Conservation (phyloP, 2,797 vertebrate species). For the Eupleurogrammus muticus region DNA sequence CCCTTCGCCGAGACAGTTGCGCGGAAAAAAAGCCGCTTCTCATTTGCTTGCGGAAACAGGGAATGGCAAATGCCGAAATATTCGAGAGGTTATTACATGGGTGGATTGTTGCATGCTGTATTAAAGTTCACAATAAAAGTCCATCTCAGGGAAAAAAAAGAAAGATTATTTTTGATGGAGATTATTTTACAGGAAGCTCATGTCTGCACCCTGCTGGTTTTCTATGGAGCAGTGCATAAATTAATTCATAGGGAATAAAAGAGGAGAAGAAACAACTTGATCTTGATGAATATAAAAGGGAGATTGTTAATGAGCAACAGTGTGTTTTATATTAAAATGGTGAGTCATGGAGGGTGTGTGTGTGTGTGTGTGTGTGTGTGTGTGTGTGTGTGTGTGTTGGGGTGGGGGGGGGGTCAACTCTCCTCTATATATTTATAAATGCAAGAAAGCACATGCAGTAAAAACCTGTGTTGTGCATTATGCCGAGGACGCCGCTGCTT, state of each 20-base stretch:
- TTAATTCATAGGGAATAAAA: constrained; percentile 16
- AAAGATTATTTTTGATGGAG: constrained; percentile 61
- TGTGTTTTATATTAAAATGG: constrained; percentile 22
- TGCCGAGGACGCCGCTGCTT: constrained; percentile 34
- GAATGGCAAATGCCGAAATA: constrained; percentile 5
- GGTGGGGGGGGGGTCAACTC: background rate
- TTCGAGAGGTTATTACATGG: background rate
- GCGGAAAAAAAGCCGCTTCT: constrained; percentile 15
- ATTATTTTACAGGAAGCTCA: constrained; percentile 82
- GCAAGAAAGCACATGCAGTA: constrained; percentile 25
- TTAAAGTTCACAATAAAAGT: constrained; percentile 59
- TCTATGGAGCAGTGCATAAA: constrained; percentile 56
- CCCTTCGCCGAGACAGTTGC: constrained; percentile 41
- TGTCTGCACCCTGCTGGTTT: constrained; percentile 91
- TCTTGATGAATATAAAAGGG: constrained; percentile 1
- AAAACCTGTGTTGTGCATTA: constrained; percentile 35
- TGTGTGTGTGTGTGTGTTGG: no score
- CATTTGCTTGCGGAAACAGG: constrained; percentile 9
- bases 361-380: no score
- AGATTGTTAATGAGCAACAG: constrained; percentile 6
- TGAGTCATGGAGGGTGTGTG: background rate
- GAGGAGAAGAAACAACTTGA: constrained; percentile 9
- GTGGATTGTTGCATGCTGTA: constrained; percentile 13
- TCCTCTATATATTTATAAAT: constrained; percentile 7
- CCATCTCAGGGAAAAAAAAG: constrained; percentile 12